These are phyloP conservation scores for Drosophila borealis DNA, from an alignment of 2,888 invertebrate genomes.

Conservation along the genomic window DNA sequence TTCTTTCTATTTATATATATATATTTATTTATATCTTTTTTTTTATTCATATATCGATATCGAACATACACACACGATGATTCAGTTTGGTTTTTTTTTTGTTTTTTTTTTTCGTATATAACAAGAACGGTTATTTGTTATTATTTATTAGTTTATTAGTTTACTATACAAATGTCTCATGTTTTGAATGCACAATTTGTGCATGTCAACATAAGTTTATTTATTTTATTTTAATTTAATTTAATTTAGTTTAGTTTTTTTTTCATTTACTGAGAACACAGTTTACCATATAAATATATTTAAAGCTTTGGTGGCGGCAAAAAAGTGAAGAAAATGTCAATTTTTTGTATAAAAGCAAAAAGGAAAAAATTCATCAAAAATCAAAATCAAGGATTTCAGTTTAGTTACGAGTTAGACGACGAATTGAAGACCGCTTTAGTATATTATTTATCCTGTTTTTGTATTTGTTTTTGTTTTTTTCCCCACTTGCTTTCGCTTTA, in stretches of 20 bases:
- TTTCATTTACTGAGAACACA: slow-evolving; percentile 72
- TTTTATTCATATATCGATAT: slow-evolving; percentile 43
- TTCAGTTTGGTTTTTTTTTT: slow-evolving; percentile 27
- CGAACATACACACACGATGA: slow-evolving; percentile 51
- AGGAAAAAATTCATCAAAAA: neutral
- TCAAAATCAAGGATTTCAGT: slow-evolving; percentile 10
- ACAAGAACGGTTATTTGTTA: slow-evolving; percentile 65
- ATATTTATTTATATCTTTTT: slow-evolving; percentile 34
- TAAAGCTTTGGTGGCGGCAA: slow-evolving; percentile 80
- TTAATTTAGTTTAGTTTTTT: slow-evolving; percentile 5
- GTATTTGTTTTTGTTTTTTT: slow-evolving; percentile 50
- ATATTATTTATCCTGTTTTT: neutral
- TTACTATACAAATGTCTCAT: slow-evolving; percentile 74
- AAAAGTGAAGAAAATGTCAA: slow-evolving; percentile 35
- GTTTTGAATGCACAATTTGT: slow-evolving; percentile 18
- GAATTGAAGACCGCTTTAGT: slow-evolving; percentile 71
- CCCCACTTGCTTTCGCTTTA: slow-evolving; percentile 10
- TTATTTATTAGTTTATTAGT: slow-evolving; percentile 62
- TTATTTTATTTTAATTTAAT: slow-evolving; percentile 31
- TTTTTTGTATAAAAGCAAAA: neutral
- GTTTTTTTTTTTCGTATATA: slow-evolving; percentile 52
- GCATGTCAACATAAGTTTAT: slow-evolving; percentile 41
- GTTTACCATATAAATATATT: slow-evolving; percentile 75
- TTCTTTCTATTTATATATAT: slow-evolving; percentile 48
- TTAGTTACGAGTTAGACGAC: slow-evolving; percentile 24